phyloP scores from a whole-genome alignment of 2,113 vertebrate species.

The Odocoileus hemionus region DNA sequence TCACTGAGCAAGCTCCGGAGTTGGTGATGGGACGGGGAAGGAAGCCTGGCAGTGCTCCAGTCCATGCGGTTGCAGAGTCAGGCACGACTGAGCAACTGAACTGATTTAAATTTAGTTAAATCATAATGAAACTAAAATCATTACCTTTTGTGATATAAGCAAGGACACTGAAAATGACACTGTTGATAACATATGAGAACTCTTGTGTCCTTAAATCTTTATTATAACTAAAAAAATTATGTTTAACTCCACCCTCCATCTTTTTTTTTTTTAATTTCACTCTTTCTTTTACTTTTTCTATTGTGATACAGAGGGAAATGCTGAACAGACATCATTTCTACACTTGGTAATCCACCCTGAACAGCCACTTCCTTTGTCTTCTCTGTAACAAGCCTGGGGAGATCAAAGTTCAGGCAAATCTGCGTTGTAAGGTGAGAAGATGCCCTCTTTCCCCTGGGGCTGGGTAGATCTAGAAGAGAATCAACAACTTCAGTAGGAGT shows the following conservation, averaged over 20 bases:
- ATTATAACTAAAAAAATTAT: neutral
- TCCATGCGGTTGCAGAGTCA: neutral
- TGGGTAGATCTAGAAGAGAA: neutral
- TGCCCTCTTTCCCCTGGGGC: neutral
- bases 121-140: neutral
- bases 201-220: neutral
- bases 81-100: neutral
- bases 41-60: neutral
- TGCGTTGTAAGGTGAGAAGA: neutral
- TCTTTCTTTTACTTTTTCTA: neutral
- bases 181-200: neutral
- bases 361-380: neutral
- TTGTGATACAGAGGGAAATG: neutral
- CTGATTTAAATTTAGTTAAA: neutral
- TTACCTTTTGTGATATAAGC: neutral
- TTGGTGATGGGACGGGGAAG: neutral
- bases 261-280: neutral
- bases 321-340: neutral
- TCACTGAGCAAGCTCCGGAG: neutral
- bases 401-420: neutral
- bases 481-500: neutral
- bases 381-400: neutral
- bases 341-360: neutral
- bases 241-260: neutral
- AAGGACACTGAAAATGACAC: neutral